These are phyloP conservation scores for Xiphias gladius DNA, from an alignment of 2,113 vertebrate genomes.

Conservation along the genomic window DNA sequence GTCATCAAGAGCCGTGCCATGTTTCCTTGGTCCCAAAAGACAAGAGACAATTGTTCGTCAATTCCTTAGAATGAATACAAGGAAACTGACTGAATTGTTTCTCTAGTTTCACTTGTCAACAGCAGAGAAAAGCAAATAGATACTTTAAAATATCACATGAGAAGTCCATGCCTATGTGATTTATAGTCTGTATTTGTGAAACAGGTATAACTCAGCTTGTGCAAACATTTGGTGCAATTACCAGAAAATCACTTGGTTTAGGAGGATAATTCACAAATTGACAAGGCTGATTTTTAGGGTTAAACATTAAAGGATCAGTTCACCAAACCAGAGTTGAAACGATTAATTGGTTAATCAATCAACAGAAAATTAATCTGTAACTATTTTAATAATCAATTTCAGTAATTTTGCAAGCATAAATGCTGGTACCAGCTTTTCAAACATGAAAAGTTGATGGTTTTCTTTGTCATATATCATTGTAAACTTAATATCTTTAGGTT, in stretches of 20 bases:
- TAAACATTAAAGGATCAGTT: too few species aligned
- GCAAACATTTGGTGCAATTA: neutral
- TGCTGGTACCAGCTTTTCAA: neutral
- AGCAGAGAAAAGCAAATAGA: neutral
- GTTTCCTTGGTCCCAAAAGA: constrained; percentile 27
- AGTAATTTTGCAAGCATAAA: too few species aligned
- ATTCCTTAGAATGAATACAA: constrained; percentile 4
- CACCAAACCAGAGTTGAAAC: too few species aligned
- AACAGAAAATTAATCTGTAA: too few species aligned
- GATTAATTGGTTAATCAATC: too few species aligned
- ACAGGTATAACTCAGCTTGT: too few species aligned
- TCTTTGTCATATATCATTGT: neutral
- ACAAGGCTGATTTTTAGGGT: too few species aligned
- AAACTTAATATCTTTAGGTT: neutral
- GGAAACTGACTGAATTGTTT: neutral
- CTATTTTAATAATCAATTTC: too few species aligned
- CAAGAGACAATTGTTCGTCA: constrained; percentile 22
- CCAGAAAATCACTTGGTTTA: too few species aligned
- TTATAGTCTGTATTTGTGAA: neutral
- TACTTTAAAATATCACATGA: constrained; percentile 3
- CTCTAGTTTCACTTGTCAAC: neutral
- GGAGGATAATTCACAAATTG: too few species aligned
- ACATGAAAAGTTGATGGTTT: neutral
- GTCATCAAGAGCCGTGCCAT: constrained; percentile 6
- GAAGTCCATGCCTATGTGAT: neutral